phyloP scores from a whole-genome alignment of 2,113 vertebrate genomes.

The Callipepla squamata region DNA sequence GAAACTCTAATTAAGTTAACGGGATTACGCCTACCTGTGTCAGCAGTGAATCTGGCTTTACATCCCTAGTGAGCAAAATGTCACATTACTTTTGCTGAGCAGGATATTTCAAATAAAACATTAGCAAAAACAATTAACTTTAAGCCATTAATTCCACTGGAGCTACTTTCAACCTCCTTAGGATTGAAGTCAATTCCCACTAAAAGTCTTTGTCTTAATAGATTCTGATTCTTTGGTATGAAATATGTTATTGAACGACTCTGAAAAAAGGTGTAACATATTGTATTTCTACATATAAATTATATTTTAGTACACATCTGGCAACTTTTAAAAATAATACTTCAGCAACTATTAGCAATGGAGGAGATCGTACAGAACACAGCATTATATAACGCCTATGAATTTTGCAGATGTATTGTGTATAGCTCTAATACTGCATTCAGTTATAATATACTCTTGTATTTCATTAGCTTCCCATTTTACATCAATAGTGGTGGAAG shows the following conservation, averaged over 20 bases:
- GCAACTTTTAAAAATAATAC: slow-evolving; percentile 37
- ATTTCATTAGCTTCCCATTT: background rate
- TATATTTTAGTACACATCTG: slow-evolving; percentile 11
- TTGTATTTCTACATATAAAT: slow-evolving; percentile 61
- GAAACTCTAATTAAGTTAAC: slow-evolving; percentile 23
- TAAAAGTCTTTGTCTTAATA: slow-evolving; percentile 75
- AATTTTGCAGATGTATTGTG: background rate
- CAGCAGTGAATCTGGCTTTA: slow-evolving; percentile 32
- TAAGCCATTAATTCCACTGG: slow-evolving; percentile 75
- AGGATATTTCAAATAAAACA: slow-evolving; percentile 80
- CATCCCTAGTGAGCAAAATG: slow-evolving; percentile 73
- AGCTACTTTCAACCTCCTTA: slow-evolving; percentile 71
- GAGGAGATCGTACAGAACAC: background rate
- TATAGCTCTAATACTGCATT: slow-evolving; percentile 6
- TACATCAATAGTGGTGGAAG: background rate
- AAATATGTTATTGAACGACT: slow-evolving; percentile 61
- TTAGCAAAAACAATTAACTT: slow-evolving; percentile 82
- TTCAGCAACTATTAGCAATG: background rate
- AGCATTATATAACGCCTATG: background rate
- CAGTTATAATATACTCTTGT: background rate
- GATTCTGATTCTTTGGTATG: slow-evolving; percentile 48
- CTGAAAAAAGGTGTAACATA: slow-evolving; percentile 61
- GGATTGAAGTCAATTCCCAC: slow-evolving; percentile 74
- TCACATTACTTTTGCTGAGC: slow-evolving; percentile 74
- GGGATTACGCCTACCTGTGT: slow-evolving; percentile 13